Evolutionary conservation across 2,113 vertebrate genomes (phyloP), one percentile per base, ranked within the genome.

Genomic region (Phalacrocorax pelagicus): DNA sequence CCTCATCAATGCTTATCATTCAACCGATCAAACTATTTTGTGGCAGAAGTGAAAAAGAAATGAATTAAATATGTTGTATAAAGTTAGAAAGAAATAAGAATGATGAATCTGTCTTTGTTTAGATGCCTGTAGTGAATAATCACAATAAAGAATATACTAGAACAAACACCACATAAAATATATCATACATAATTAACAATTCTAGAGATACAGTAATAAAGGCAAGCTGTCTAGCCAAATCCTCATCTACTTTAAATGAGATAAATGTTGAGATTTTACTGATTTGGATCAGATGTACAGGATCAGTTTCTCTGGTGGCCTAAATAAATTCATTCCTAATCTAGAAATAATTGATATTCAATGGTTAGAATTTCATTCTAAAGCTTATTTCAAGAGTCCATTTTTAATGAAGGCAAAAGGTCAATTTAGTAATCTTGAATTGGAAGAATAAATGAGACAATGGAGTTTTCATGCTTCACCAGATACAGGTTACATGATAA

Each of bases 401-500:
- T 79, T 93, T 97, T 95, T 96, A 97, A 96, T 93, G 70, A 96
- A 95, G 70, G 62, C 19, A 91, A 95, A 86, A 86, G 86, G 71
- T 95, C 82, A 92, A 55, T 96, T 97, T 69, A 96, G 58, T 93
- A 94, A 96, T 97, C 59, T 94, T 95, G 54, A 95, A 94, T 93
- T 92, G 74, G 54, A 96, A 73, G 71, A 95, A 85, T 86, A 97
- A 95, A 94, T 13, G 8, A 95, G 62, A 86, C 17, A 88, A 70
- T 86, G 78, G 29, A 86, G 15, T 94, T 96, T 97, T 85, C 83
- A 92, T 91, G 95, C 51, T 80, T 82, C 87, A 83, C 47, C 44
- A 92, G 59, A 44, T 78, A 81, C 17, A 57, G 21, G 4, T 59
- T 88, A 62, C 11, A 67, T 74, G 38, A 83, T 72, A 95, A 95